phyloP scores from a whole-genome alignment of 1,140 invertebrate genomes.

The Pseudomyrmex pallidus region DNA sequence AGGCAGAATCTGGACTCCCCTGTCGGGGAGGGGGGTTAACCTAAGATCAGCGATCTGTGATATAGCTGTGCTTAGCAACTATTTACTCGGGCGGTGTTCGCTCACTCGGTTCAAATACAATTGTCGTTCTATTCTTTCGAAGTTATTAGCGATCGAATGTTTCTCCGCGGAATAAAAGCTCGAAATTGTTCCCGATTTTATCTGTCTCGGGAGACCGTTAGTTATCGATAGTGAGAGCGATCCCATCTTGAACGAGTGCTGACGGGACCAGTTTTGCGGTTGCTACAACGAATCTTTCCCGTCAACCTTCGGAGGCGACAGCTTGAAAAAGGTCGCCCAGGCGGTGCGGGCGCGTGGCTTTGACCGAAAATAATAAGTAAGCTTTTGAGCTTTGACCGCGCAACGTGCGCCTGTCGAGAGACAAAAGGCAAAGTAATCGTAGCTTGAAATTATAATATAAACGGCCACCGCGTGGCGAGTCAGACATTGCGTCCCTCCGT shows the following conservation, averaged over 20 bases:
- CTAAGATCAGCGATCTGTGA: slow-evolving; percentile 83
- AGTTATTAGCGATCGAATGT: not conserved
- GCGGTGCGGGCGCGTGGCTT: slow-evolving; percentile 59
- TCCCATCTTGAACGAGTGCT: slow-evolving; percentile 2
- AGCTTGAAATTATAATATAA: slow-evolving; percentile 84
- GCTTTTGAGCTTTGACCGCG: slow-evolving; percentile 78
- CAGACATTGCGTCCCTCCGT: slow-evolving; percentile 29
- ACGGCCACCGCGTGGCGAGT: slow-evolving; percentile 63
- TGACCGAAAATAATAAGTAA: slow-evolving; percentile 79
- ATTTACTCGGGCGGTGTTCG: slow-evolving; percentile 27
- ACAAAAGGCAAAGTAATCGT: slow-evolving; percentile 83
- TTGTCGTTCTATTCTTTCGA: slow-evolving; percentile 33
- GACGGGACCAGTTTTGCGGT: slow-evolving; percentile 37
- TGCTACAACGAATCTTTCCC: slow-evolving; percentile 31
- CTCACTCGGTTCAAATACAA: slow-evolving; percentile 51
- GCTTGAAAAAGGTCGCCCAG: slow-evolving; percentile 56
- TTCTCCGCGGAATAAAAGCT: not conserved
- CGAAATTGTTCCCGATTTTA: not conserved
- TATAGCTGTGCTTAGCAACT: slow-evolving; percentile 77
- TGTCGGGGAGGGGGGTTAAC: slow-evolving; percentile 74
- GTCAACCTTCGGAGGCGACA: slow-evolving; percentile 54
- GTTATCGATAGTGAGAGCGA: slow-evolving; percentile 27
- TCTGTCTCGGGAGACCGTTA: not conserved
- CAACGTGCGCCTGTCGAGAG: slow-evolving; percentile 72
- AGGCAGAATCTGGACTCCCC: slow-evolving; percentile 80